Evolutionary conservation across 2,888 invertebrate species (phyloP).

Genomic region (Petrolisthes manimaculis): DNA sequence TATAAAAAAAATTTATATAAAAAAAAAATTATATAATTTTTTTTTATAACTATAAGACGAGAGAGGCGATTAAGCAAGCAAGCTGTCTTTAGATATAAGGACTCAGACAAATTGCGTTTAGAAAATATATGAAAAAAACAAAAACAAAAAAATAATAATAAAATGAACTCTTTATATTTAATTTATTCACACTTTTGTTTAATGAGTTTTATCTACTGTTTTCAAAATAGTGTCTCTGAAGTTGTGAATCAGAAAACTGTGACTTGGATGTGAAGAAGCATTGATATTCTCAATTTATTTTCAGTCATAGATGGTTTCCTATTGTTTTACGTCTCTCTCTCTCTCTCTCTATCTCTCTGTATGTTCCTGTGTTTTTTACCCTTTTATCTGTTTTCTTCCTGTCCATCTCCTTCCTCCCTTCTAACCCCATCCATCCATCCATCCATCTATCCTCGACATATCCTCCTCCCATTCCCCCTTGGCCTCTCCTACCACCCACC

Average conservation of each 20-base stretch:
- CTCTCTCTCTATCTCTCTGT: background rate
- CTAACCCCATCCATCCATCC: background rate
- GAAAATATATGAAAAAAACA: no score
- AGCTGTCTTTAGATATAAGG: no score
- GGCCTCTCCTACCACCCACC: background rate
- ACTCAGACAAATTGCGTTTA: no score
- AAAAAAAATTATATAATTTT: constrained; percentile 1
- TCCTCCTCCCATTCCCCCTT: background rate
- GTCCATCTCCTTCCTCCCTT: no score
- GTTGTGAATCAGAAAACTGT: no score
- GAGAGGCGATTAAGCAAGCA: background rate
- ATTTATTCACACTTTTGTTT: no score
- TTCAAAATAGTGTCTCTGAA: no score
- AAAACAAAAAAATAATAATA: no score
- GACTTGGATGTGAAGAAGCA: no score
- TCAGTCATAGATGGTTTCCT: background rate
- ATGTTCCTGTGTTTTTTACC: background rate
- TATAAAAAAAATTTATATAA: background rate
- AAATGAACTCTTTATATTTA: no score
- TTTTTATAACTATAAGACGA: background rate
- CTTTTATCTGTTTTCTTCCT: background rate
- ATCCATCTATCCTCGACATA: background rate
- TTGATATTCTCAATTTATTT: background rate
- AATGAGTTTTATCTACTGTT: no score
- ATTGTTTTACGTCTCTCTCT: background rate